Evolutionary conservation across 2,888 invertebrate genomes (phyloP).

Genomic region (Rosalia funebris): DNA sequence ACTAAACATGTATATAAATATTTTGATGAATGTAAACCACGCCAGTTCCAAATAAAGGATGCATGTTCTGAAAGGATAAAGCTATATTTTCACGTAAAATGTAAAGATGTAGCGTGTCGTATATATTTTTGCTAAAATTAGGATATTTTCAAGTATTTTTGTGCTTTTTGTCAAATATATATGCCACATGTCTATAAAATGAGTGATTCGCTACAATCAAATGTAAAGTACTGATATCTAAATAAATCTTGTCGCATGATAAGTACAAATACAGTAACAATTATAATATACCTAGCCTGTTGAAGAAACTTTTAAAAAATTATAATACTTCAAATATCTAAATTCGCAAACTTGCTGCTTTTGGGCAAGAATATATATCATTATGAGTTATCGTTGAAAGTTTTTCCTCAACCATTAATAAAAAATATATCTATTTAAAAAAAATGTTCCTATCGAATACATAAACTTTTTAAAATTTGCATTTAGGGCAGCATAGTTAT

Average conservation of each 20-base stretch:
- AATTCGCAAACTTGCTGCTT: too few relatives aligned
- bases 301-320: constrained; percentile 5
- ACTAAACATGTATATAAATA: too few relatives aligned
- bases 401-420: too few relatives aligned
- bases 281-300: constrained; percentile 12
- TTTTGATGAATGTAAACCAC: constrained; percentile 6
- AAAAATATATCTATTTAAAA: too few relatives aligned
- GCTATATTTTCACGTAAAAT: constrained; percentile 51
- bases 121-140: constrained; percentile 53
- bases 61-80: constrained; percentile 32
- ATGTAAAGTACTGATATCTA: not conserved
- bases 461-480: constrained; percentile 1
- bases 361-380: too few relatives aligned
- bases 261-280: constrained; percentile 37
- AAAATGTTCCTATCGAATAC: constrained; percentile 9
- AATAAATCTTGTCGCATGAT: constrained; percentile 18
- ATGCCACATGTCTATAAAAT: constrained; percentile 1
- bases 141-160: constrained; percentile 38
- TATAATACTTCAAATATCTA: constrained; percentile 1
- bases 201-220: not conserved
- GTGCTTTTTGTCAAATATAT: constrained; percentile 7
- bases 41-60: not conserved
- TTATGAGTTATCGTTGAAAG: too few relatives aligned
- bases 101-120: constrained; percentile 45
- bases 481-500: constrained; percentile 6